A percentile compares a stretch with the other conserved stretches of the same genome.
phyloP scores from a whole-genome alignment of 1,140 invertebrate genomes.

The Brachionus plicatilis region DNA sequence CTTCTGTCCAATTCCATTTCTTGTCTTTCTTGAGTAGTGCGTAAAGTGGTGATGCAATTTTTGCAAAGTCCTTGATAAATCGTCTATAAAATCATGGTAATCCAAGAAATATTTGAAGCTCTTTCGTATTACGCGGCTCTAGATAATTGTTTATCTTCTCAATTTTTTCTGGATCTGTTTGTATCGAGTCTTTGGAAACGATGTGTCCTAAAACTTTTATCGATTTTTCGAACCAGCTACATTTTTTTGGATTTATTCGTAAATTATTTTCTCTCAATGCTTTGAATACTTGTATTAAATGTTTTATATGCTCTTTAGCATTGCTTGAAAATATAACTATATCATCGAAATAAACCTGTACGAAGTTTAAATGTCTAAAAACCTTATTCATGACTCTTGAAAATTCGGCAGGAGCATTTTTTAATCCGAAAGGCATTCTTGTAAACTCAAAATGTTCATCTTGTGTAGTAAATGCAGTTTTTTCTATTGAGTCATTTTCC shows the following conservation, averaged over 20 bases:
- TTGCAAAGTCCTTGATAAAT: slow-evolving; percentile 43
- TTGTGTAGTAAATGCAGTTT: slow-evolving; percentile 41
- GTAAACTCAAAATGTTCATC: not conserved
- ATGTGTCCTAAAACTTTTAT: slow-evolving; percentile 36
- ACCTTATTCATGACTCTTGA: not conserved
- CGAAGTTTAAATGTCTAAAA: too few relatives aligned
- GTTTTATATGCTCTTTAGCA: too few relatives aligned
- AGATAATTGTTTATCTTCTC: slow-evolving; percentile 26
- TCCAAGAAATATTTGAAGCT: slow-evolving; percentile 45
- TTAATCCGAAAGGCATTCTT: slow-evolving; percentile 41
- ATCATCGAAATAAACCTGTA: too few relatives aligned
- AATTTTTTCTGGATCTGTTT: slow-evolving; percentile 27
- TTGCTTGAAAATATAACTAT: too few relatives aligned
- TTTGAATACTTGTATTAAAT: too few relatives aligned
- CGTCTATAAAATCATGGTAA: slow-evolving; percentile 45
- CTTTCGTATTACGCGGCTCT: not conserved
- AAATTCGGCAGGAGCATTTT: slow-evolving; percentile 42
- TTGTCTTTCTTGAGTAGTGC: slow-evolving; percentile 52
- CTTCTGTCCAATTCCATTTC: slow-evolving; percentile 41
- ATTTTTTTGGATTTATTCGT: not conserved
- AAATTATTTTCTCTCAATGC: not conserved
- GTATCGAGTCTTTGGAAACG: slow-evolving; percentile 25
- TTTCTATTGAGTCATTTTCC: not conserved
- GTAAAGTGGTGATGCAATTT: slow-evolving; percentile 49
- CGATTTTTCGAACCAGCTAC: not conserved